Evolutionary conservation across 2,888 invertebrate species (phyloP), one percentile per base, ranked within the genome.

Genomic region (Clusia tigrina): DNA sequence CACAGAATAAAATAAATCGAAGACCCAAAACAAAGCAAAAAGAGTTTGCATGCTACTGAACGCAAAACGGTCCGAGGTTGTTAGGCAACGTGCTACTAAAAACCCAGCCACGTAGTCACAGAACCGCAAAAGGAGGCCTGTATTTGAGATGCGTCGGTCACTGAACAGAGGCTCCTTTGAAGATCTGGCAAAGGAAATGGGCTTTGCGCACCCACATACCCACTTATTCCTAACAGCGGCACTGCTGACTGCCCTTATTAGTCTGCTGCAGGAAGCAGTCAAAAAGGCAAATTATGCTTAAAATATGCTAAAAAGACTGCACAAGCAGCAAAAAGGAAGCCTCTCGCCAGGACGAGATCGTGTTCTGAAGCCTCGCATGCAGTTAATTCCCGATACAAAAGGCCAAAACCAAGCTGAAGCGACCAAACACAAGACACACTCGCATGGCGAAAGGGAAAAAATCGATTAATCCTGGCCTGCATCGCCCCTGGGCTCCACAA

Each of bases 381-480:
- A 6, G 12, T 32, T 32, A 32, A 32, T 32, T 32, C 32, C 12
- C 12, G 32, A 9, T 32, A 9, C 6, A 32, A 32, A 32, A 9
- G 32, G 6, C 32, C 6, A 32, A 32, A 32, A 32, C 32, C 6
- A 32, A 32, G 6, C 6, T 12, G 32, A 32, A 12, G 32, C 32
- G 32, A n/a, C 32, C 6, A 12, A 32, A 32, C 12, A 32, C 32
- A 32, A 12, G 6, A 32, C 6, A 32, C 6, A 32, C 32, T 9
- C 32, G n/a, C 12, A 12, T 32, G 32, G 32, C 32, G 32, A 6
- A 32, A 66, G 69, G 54, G 66, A 76, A 67, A 70, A 74, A 74
- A 74, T 74, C 77, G 75, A 74, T 78, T 73, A 76, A 78, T 76
- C 78, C 76, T 76, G 65, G 64, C 66, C 32, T 12, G 15, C 58